These are phyloP conservation scores for Pseudobourletiella spinata DNA, from an alignment of 1,140 invertebrate species.

Conservation along the genomic window DNA sequence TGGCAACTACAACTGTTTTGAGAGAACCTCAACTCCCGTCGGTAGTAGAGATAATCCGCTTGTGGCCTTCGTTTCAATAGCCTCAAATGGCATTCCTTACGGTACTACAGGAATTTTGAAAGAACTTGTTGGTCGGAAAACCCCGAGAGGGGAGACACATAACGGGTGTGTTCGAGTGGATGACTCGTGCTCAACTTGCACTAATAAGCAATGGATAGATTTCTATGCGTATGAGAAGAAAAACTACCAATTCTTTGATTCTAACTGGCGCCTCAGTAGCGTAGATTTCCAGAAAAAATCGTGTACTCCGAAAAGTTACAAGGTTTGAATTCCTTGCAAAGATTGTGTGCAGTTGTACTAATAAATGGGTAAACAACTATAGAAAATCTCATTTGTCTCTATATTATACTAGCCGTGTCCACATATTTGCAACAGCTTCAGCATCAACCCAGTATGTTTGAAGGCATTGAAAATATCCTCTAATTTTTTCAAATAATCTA, in stretches of 20 bases:
- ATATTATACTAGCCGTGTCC: too few species aligned
- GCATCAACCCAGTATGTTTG: too few species aligned
- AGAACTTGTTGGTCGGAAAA: neutral
- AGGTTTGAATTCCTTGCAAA: neutral
- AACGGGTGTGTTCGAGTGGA: conserved; percentile 1
- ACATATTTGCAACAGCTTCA: too few species aligned
- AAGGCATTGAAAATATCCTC: too few species aligned
- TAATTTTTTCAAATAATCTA: too few species aligned
- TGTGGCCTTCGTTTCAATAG: neutral
- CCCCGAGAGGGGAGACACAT: neutral
- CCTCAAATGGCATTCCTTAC: neutral
- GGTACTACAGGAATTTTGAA: neutral
- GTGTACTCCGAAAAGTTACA: neutral
- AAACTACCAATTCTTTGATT: neutral
- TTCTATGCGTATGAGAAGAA: neutral
- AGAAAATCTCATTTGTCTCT: too few species aligned
- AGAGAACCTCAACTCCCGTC: neutral
- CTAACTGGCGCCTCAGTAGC: neutral
- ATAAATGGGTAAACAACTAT: too few species aligned
- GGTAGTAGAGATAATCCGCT: neutral
- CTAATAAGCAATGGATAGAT: neutral
- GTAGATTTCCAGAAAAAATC: neutral
- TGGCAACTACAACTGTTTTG: conserved; percentile 1
- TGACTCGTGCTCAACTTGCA: neutral
- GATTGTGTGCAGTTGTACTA: too few species aligned